Evolutionary conservation across 1,140 invertebrate genomes (phyloP).

Genomic region (Drosophila micromelanica): DNA sequence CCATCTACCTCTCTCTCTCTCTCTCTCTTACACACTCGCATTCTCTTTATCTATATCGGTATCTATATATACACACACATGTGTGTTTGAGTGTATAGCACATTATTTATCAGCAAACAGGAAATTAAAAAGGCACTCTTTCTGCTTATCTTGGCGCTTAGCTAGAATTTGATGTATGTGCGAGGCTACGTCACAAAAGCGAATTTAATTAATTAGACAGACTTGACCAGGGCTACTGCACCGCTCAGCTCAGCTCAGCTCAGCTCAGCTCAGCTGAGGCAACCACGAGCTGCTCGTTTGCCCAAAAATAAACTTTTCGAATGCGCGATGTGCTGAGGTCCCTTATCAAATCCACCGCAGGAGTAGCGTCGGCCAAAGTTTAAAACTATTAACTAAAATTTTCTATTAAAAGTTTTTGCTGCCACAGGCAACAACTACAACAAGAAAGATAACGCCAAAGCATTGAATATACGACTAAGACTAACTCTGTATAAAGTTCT

Average conservation of each 20-base stretch:
- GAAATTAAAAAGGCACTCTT: conserved; percentile 69
- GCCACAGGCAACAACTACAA: conserved; percentile 30
- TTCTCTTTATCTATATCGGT: conserved; percentile 4
- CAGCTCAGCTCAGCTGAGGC: conserved; percentile 22
- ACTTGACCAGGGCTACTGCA: conserved; percentile 14
- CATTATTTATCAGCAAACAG: conserved; percentile 82
- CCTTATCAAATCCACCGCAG: conserved; percentile 79
- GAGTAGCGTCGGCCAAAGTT: conserved; percentile 51
- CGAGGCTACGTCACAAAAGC: conserved; percentile 62
- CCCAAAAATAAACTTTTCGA: conserved; percentile 59
- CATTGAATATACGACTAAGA: not conserved
- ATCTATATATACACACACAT: conserved; percentile 19
- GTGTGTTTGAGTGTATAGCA: conserved; percentile 19
- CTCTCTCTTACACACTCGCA: conserved; percentile 4
- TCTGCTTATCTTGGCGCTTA: conserved; percentile 78
- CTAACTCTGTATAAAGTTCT: not conserved
- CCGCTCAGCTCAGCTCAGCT: conserved; percentile 9
- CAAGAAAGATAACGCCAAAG: not conserved
- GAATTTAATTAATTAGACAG: conserved; percentile 79
- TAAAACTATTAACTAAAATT: conserved; percentile 80
- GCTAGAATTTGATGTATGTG: conserved; percentile 56
- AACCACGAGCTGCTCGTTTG: conserved; percentile 23
- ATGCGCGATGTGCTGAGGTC: conserved; percentile 63
- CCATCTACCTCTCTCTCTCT: not conserved
- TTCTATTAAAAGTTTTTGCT: conserved; percentile 78